Conservation (phyloP, 2,888 invertebrate species). For the Philopedon plagiatum region DNA sequence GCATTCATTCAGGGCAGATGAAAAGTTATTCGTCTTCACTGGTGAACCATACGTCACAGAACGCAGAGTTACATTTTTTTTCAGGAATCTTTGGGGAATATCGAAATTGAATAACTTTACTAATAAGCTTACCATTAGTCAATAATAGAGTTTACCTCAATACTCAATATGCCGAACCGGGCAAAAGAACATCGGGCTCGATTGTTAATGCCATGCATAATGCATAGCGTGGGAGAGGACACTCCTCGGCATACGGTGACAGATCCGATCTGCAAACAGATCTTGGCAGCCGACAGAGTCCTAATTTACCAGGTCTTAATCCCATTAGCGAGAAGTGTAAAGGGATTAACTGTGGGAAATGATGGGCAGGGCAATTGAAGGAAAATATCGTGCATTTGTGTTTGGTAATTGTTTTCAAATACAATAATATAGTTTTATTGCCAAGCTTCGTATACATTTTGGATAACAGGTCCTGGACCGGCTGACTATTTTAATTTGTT, state of each 20-base stretch:
- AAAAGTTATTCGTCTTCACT: no score
- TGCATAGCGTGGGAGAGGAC: conserved; percentile 32
- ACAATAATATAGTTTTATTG: no score
- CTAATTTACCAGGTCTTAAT: conserved; percentile 26
- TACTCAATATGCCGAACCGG: background rate
- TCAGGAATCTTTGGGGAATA: background rate
- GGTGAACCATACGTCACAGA: no score
- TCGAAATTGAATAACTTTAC: background rate
- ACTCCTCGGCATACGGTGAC: conserved; percentile 25
- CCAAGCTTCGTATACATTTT: no score
- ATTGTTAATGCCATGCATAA: conserved; percentile 31
- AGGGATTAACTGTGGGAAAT: conserved; percentile 16
- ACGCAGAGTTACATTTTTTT: background rate
- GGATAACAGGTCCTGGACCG: no score
- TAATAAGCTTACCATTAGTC: conserved; percentile 3
- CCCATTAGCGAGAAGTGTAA: conserved; percentile 8
- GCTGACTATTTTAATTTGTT: no score
- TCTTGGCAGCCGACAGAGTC: conserved; percentile 15
- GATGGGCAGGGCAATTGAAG: conserved; percentile 9
- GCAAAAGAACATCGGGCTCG: conserved; percentile 5
- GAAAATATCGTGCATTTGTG: background rate
- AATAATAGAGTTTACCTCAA: conserved; percentile 17
- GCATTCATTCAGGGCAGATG: no score
- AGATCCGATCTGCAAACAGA: conserved; percentile 37
- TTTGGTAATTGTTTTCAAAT: no score